These are phyloP conservation scores for pig (Sus scrofa) DNA, from an alignment of 2,113 vertebrate genomes.

Conservation along the genomic window T2T-Sscrofa CM000828.6:62817001-62817500, in stretches of 20 bases:
- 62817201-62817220: neutral
- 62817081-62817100: neutral
- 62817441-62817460: slow-evolving; percentile 4
- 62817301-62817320: neutral
- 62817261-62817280: neutral
- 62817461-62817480: neutral
- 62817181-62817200: neutral
- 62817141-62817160: neutral
- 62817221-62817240: neutral
- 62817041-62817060: neutral
- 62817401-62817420: neutral
- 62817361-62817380: neutral
- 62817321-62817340: neutral
- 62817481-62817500: neutral
- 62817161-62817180: neutral
- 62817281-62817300: neutral
- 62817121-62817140: neutral
- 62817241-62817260: neutral
- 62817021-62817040: neutral
- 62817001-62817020: neutral
- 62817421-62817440: neutral
- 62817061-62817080: neutral
- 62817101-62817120: rapidly evolving
- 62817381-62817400: neutral
- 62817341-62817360: neutral